Evolutionary conservation across 2,797 vertebrate species (phyloP).

Genomic region (Myotis vivesi): DNA sequence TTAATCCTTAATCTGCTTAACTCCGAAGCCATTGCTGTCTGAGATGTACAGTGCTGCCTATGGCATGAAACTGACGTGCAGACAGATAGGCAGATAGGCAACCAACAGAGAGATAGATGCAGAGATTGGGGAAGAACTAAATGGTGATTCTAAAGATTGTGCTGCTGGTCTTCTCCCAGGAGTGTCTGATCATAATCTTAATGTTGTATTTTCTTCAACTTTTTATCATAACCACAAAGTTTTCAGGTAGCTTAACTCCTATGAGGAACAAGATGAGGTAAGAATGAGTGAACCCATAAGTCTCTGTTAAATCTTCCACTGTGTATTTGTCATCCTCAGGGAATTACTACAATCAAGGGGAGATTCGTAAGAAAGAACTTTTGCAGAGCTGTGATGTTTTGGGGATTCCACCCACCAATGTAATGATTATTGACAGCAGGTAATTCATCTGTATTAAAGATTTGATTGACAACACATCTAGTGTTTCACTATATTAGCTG

Average conservation of each 20-base stretch:
- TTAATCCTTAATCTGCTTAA: background rate
- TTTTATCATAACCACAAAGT: background rate
- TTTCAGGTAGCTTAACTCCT: conserved; percentile 8
- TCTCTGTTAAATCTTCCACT: conserved; percentile 23
- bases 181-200: background rate
- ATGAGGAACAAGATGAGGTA: background rate
- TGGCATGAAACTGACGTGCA: background rate
- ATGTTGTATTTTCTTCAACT: background rate
- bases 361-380: conserved; percentile 92
- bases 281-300: background rate
- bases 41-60: background rate
- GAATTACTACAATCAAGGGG: conserved; percentile 94
- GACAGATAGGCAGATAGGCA: background rate
- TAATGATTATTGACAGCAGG: conserved; percentile 92
- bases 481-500: background rate
- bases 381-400: conserved; percentile 91
- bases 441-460: conserved; percentile 81
- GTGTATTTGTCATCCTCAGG: conserved; percentile 86
- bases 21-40: background rate
- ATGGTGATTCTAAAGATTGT: background rate
- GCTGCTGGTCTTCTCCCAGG: background rate
- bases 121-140: background rate
- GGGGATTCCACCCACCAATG: conserved; percentile 89
- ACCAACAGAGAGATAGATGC: background rate
- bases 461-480: background rate